Base-by-base conservation (phyloP, 2,113 vertebrate genomes). In the Xenopus borealis region DNA sequence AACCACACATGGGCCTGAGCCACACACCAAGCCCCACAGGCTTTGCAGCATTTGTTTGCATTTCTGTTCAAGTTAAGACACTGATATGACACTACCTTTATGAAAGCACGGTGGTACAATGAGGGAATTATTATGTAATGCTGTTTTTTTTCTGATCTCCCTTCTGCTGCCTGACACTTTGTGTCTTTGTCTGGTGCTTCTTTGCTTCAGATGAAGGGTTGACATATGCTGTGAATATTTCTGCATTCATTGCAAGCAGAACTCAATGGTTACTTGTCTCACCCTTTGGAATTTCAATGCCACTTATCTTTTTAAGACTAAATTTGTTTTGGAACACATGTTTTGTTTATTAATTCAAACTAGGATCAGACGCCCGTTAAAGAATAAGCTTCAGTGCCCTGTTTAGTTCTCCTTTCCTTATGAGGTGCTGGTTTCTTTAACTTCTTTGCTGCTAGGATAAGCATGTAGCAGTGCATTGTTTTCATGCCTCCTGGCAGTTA, bases 231-330 rank as follows among this genome's bases (percentile, higher is more conserved):
- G 45, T 18, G 65, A 45, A 66, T 66, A 50, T 50, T 17, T 66
- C 18, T 50, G 44, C 65, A 66, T 66, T 66, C 65, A 67, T 50
- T 67, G 44, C n/a, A 23, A 12, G 17, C 65, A 50, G 46, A 27
- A 46, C 40, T 66, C 0, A 46, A 52, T 45, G 11, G 18, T 30
- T 50, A 12, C 65, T 50, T 67, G 65, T 67, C 46, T 67, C 45
- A n/a, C 65, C 8, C 4, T 67, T 67, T 50, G 17, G 45, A 67
- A 67, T 67, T 19, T 67, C 44, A 67, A 14, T 67, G 65, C 14
- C 13, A 20, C 12, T 67, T 67, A 50, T 67, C 65, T 50, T 47
- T 50, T 67, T 6, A 67, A 67, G 65, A 23, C 44, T 23, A 19
- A 45, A 52, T 67, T 67, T 50, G 46, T 67, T 44, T 50, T 50